Conservation (phyloP, 64 coral and sea anemone species). For the Actinia tenebrosa region DNA sequence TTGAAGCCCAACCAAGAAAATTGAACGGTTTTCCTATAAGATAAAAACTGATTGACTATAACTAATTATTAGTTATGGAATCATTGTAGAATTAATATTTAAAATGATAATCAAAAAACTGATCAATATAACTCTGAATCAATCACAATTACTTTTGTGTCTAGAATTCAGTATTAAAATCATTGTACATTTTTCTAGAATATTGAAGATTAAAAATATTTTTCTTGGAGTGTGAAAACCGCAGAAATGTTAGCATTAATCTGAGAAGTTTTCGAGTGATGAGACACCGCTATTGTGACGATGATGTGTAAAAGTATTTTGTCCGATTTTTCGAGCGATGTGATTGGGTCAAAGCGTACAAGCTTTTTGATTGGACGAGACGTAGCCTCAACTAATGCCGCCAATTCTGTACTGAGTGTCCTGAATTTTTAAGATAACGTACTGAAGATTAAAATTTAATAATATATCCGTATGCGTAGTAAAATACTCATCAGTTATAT, state of each 20-base stretch:
- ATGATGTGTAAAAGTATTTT: no score
- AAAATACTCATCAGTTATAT: neutral
- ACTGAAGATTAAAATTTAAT: neutral
- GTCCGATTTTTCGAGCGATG: no score
- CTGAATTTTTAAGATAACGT: neutral
- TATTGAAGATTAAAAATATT: no score
- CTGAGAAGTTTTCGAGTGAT: no score
- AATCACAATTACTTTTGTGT: neutral
- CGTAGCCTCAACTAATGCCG: neutral
- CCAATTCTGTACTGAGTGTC: neutral
- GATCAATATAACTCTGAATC: neutral
- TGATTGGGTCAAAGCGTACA: no score
- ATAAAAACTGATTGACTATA: neutral
- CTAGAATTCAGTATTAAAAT: neutral
- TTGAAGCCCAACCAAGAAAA: neutral
- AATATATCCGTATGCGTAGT: conserved; percentile 1
- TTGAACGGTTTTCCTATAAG: neutral
- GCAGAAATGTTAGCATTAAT: no score
- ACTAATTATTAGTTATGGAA: neutral
- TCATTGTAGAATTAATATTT: neutral
- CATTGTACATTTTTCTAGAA: no score
- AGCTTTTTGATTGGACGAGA: no score
- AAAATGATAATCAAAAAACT: neutral
- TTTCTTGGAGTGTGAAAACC: no score
- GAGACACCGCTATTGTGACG: no score